phyloP scores from a whole-genome alignment of 1,140 invertebrate genomes.

The Hyphantria cunea region DNA sequence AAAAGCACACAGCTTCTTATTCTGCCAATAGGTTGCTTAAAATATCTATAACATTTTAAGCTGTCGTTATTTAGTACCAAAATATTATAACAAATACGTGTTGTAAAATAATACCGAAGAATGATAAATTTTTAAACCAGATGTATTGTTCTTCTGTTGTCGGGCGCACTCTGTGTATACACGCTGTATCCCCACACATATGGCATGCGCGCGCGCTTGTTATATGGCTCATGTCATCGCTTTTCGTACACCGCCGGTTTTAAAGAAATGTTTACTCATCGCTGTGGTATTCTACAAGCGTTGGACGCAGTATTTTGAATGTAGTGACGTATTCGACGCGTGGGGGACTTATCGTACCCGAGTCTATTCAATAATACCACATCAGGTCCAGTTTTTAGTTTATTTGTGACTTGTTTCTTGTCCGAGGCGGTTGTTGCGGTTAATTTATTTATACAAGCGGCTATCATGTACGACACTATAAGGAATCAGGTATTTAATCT shows the following conservation, averaged over 20 bases:
- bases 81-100: no score
- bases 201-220: conserved; percentile 43
- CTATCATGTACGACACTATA: conserved; percentile 53
- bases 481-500: conserved; percentile 50
- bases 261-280: conserved; percentile 25
- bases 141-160: not conserved
- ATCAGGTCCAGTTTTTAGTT: not conserved
- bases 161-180: not conserved
- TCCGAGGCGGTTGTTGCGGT: conserved; percentile 20
- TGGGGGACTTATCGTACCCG: conserved; percentile 15
- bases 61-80: no score
- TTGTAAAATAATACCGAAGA: no score
- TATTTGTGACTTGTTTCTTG: conserved; percentile 26
- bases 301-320: conserved; percentile 38
- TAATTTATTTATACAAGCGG: conserved; percentile 11
- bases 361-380: not conserved
- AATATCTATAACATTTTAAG: no score
- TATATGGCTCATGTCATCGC: conserved; percentile 21
- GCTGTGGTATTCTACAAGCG: conserved; percentile 22
- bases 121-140: no score
- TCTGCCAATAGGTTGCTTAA: no score
- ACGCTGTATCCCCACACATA: conserved; percentile 20
- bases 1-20: no score
- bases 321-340: conserved; percentile 11
- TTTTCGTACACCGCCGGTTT: conserved; percentile 41